Conservation (phyloP, 2,888 invertebrate genomes). For the Arctia plantaginis region DNA sequence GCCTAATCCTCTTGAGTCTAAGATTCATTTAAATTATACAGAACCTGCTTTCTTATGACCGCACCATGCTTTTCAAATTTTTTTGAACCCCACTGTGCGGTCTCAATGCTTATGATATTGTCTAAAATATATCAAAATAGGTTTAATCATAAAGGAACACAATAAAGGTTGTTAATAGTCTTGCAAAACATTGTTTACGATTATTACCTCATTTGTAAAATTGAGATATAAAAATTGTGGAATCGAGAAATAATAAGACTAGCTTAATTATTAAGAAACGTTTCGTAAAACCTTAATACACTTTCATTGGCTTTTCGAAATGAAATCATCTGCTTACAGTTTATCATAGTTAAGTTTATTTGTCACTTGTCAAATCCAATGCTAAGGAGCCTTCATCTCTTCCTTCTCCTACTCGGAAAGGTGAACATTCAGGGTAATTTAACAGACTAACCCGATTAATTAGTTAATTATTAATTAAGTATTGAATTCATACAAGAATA, state of each 20-base stretch:
- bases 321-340: neutral
- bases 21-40: neutral
- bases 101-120: slow-evolving; percentile 65
- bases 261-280: neutral
- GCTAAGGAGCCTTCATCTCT: neutral
- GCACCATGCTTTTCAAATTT: slow-evolving; percentile 8
- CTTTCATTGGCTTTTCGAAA: neutral
- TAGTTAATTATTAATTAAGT: too few relatives aligned
- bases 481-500: too few relatives aligned
- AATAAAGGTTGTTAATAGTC: slow-evolving; percentile 59
- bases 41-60: slow-evolving; percentile 18
- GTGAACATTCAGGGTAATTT: too few relatives aligned
- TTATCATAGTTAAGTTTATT: neutral
- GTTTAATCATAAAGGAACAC: slow-evolving; percentile 72
- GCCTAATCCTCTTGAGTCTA: neutral
- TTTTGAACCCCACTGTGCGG: slow-evolving; percentile 64
- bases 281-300: neutral
- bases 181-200: slow-evolving; percentile 55
- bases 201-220: slow-evolving; percentile 45
- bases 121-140: slow-evolving; percentile 62
- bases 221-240: slow-evolving; percentile 33
- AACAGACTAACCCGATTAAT: too few relatives aligned
- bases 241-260: neutral
- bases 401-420: neutral
- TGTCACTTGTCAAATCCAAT: neutral